These are phyloP conservation scores for Variabilichromis moorii DNA, from an alignment of 2,113 vertebrate genomes.

Conservation along the genomic window DNA sequence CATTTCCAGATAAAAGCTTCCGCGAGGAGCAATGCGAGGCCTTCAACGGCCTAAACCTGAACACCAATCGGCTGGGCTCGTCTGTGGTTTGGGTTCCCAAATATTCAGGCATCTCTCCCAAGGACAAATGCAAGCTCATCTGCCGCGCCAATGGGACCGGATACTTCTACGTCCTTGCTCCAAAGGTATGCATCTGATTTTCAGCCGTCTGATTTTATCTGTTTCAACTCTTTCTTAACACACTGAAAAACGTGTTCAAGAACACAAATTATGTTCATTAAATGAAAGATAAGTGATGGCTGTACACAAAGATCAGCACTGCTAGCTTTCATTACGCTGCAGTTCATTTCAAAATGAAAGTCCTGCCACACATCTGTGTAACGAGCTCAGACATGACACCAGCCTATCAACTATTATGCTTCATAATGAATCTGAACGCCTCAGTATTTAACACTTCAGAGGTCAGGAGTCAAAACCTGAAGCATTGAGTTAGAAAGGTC, in stretches of 20 bases:
- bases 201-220: neutral
- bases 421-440: neutral
- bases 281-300: neutral
- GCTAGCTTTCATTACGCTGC: neutral
- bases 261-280: neutral
- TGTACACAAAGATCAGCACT: neutral
- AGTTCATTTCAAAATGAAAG: neutral
- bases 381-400: neutral
- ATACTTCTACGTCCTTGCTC: constrained; percentile 91
- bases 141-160: constrained; percentile 92
- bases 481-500: neutral
- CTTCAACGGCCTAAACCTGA: constrained; percentile 90
- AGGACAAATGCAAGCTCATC: constrained; percentile 95
- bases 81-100: constrained; percentile 91
- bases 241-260: neutral
- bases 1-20: constrained; percentile 80
- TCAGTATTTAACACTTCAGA: neutral
- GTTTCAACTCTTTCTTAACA: neutral
- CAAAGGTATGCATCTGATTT: constrained; percentile 76
- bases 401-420: neutral
- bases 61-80: constrained; percentile 85
- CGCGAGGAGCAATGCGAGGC: constrained; percentile 92
- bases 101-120: constrained; percentile 85
- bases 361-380: neutral
- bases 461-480: neutral